Evolutionary conservation across 2,888 invertebrate species (phyloP), one percentile per base, ranked within the genome.

Genomic region (Salticus scenicus): DNA sequence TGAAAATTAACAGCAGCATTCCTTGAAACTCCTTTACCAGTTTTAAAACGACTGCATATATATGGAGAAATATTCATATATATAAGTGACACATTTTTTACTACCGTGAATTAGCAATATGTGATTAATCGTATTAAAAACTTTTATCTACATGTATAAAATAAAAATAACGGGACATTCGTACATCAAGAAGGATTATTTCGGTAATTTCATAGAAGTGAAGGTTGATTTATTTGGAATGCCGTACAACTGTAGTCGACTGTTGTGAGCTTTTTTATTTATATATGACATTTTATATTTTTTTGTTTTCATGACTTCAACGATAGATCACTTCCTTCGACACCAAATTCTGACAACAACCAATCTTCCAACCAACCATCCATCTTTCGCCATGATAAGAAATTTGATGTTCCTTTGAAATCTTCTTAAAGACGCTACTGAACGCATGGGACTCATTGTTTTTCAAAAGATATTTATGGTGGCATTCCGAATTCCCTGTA

Each of bases 401-500:
- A 69, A 82, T 82, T 81, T 64, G 81, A 70, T 63, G 47, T 33
- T 42, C 81, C 64, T 12, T 20, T 10, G 24, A 14, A 33, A 20
- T n/a, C 28, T 17, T n/a, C 12, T 20, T 12, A 14, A 42, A 33
- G 76, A 75, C 66, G 64, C 63, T 27, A 28, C 41, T 72, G 71
- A 71, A 33, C 66, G 27, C 42, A 63, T 31, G 37, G 76, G 42
- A 31, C 69, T 64, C 71, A 75, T 83, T 83, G 76, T 83, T 72
- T 82, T 37, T 67, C 33, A 42, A 47, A 69, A n/a, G 74, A 83
- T 72, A 83, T 83, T 83, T 83, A 83, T 83, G 42, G 20, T 64
- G 31, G 82, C 66, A 83, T 83, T 76, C 63, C 71, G 66, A 72
- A 83, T 83, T 83, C 71, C 71, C 76, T 71, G 82, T 72, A 83